Percentiles rank a stretch among this genome's conserved stretches.
These are phyloP conservation scores for Leucozona laternaria DNA, from an alignment of 2,888 invertebrate species.

Conservation along the genomic window DNA sequence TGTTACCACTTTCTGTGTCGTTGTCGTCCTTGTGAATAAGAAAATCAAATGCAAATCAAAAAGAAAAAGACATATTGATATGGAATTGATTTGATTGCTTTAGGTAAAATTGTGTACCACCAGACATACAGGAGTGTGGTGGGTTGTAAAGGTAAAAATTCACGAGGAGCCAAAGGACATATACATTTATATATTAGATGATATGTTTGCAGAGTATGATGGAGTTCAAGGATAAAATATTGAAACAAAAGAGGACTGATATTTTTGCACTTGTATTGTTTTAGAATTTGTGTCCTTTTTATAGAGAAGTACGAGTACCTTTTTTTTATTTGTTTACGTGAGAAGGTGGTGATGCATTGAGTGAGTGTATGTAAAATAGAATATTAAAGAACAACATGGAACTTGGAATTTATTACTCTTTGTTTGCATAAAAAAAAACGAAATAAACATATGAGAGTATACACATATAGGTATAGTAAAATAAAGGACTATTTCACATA, in stretches of 20 bases:
- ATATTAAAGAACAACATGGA: conserved; percentile 50
- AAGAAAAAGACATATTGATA: conserved; percentile 68
- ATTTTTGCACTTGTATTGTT: conserved; percentile 24
- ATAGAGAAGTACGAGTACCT: not conserved
- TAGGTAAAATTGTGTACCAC: conserved; percentile 49
- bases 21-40: conserved; percentile 35
- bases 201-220: conserved; percentile 57
- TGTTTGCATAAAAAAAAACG: conserved; percentile 29
- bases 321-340: conserved; percentile 1
- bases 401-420: conserved; percentile 39
- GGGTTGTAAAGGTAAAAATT: conserved; percentile 23
- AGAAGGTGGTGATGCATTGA: conserved; percentile 33
- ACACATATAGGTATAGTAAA: not conserved
- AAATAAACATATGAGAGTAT: not conserved
- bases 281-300: not conserved
- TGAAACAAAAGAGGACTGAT: conserved; percentile 47
- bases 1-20: conserved; percentile 17
- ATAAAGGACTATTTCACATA: conserved; percentile 6
- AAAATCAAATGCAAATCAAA: conserved; percentile 73
- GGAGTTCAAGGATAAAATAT: conserved; percentile 46
- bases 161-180: conserved; percentile 12
- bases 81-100: conserved; percentile 72
- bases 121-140: not conserved
- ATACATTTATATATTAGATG: conserved; percentile 27
- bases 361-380: conserved; percentile 15